phyloP scores from a whole-genome alignment of 2,888 invertebrate species.

The Rhagium mordax region DNA sequence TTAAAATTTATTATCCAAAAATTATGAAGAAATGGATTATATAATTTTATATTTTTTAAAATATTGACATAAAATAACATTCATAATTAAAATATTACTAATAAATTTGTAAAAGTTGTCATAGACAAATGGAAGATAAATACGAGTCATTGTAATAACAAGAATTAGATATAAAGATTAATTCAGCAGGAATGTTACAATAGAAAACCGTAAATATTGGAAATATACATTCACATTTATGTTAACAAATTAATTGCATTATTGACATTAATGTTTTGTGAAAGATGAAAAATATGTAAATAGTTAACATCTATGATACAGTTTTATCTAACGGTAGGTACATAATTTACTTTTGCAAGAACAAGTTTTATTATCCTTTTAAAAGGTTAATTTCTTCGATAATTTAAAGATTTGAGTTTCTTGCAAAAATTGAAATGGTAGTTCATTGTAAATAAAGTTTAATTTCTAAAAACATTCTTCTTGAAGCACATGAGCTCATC shows the following conservation, averaged over 20 bases:
- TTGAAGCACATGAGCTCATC: conserved; percentile 7
- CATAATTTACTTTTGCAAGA: conserved; percentile 18
- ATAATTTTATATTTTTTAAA: conserved; percentile 58
- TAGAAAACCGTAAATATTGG: conserved; percentile 60
- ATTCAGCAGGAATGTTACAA: conserved; percentile 63
- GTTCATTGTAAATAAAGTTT: neutral
- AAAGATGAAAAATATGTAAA: conserved; percentile 27
- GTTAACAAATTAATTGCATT: conserved; percentile 14
- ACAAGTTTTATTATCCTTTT: conserved; percentile 33
- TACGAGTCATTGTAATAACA: conserved; percentile 53
- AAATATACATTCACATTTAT: conserved; percentile 34
- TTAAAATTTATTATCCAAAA: conserved; percentile 57
- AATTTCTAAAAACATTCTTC: conserved; percentile 14
- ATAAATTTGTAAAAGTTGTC: conserved; percentile 45
- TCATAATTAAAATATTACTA: conserved; percentile 40
- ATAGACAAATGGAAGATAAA: conserved; percentile 59
- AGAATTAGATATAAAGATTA: conserved; percentile 59
- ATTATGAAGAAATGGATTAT: conserved; percentile 57
- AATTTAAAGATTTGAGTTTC: neutral
- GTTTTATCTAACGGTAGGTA: conserved; percentile 25
- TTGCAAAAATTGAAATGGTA: conserved; percentile 10
- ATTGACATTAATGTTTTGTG: conserved; percentile 10
- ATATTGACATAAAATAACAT: conserved; percentile 64
- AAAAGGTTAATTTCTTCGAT: neutral
- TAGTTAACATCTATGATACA: conserved; percentile 27